Percentiles rank a stretch among this genome's conserved stretches.
Evolutionary conservation across 2,797 vertebrate genomes (phyloP).

Genomic region (Numenius phaeopus): DNA sequence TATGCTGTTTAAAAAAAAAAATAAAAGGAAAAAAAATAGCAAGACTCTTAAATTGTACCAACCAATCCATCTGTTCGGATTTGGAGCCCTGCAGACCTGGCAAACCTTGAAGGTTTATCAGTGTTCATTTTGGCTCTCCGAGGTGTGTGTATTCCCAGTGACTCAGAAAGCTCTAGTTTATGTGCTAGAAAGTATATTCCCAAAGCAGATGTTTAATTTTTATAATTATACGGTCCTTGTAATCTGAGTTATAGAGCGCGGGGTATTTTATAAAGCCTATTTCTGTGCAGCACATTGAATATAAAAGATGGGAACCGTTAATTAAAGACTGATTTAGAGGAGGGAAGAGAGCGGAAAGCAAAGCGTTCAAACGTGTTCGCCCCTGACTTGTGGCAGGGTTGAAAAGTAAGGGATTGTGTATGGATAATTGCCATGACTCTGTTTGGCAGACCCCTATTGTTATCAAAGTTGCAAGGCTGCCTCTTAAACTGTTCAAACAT

Average conservation of each 20-base stretch:
- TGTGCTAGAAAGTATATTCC: neutral
- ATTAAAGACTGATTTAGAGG: conserved; percentile 30
- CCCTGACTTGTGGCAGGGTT: neutral
- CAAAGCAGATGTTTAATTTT: conserved; percentile 33
- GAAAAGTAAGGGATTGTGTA: conserved; percentile 32
- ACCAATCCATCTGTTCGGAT: conserved; percentile 35
- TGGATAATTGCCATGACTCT: conserved; percentile 59
- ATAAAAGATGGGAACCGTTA: neutral
- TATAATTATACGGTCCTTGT: neutral
- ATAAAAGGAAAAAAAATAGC: neutral
- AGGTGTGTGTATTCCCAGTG: neutral
- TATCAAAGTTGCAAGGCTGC: conserved; percentile 24
- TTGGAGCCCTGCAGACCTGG: conserved; percentile 27
- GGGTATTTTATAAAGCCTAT: neutral
- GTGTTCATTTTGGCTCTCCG: conserved; percentile 21
- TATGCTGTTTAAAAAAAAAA: neutral
- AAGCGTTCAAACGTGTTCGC: neutral
- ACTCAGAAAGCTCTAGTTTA: neutral
- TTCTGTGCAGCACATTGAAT: conserved; percentile 3
- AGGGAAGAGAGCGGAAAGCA: neutral
- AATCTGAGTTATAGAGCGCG: neutral
- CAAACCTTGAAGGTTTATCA: conserved; percentile 51
- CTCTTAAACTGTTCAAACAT: conserved; percentile 33
- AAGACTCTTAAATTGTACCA: conserved; percentile 28
- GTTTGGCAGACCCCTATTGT: conserved; percentile 3